Evolutionary conservation across 2,888 invertebrate genomes (phyloP), one percentile per base, ranked within the genome.

Genomic region (Tubulanus polymorphus): DNA sequence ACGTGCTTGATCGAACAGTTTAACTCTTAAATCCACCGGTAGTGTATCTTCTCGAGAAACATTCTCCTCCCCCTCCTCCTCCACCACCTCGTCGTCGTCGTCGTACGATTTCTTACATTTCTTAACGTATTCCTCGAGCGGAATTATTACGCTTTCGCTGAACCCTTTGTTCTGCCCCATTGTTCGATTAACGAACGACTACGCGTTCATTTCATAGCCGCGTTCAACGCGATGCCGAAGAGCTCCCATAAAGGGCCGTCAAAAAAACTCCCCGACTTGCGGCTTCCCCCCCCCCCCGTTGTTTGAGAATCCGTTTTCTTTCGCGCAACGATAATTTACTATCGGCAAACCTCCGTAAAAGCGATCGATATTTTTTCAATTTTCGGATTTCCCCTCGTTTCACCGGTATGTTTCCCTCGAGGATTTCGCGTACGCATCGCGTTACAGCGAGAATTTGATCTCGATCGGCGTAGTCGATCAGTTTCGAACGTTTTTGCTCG

Each of bases 321-420:
- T 32, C 35, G 10, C n/a, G 10, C n/a, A 32, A 32, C 35, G 35
- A 12, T 12, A 32, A 12, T 32, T n/a, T 32, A 32, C 10, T 10
- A n/a, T 32, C 10, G n/a, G 10, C 10, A n/a, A 32, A n/a, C n/a
- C n/a, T 32, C n/a, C n/a, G 10, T n/a, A 32, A 10, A 12, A 32
- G 35, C n/a, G 10, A 10, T 32, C n/a, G 35, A 32, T 32, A n/a
- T 12, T n/a, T 10, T 32, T 32, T 32, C 35, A 32, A 32, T n/a
- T 25, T 27, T 37, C 25, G 26, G 18, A 32, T 51, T 27, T 55
- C 52, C 0, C 35, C 12, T 12, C 32, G 12, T 10, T 47, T 35
- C 12, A 55, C 23, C 3, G 10, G 55, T 26, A 55, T 48, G 3
- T 47, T 29, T 15, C 51, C 56, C 37, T 56, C n/a, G n/a, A 12